Evolutionary conservation across 2,113 vertebrate species (phyloP).

Genomic region (Callospermophilus lateralis): DNA sequence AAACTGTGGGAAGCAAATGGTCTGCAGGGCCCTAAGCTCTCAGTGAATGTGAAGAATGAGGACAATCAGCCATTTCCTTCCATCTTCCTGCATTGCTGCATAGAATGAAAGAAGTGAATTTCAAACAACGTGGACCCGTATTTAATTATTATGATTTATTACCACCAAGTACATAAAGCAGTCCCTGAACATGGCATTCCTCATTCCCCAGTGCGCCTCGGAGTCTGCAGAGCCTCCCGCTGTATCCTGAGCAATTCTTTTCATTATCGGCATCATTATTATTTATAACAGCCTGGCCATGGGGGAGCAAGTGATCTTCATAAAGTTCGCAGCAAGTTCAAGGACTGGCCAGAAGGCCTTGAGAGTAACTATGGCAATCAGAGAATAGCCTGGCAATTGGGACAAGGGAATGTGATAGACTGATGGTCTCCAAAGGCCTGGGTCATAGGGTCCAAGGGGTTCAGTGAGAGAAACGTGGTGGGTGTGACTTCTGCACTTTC

Average conservation of each 20-base stretch:
- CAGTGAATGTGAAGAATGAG: not conserved
- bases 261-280: not conserved
- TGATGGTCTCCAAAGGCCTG: no score
- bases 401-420: not conserved
- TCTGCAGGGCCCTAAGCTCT: not conserved
- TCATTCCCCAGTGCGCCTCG: not conserved
- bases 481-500: not conserved
- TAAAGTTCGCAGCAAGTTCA: constrained; percentile 66
- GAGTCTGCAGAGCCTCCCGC: constrained; percentile 59
- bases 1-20: not conserved
- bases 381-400: not conserved
- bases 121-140: not conserved
- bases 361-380: not conserved
- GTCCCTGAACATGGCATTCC: constrained; percentile 13
- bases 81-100: not conserved
- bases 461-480: not conserved
- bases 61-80: not conserved
- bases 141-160: constrained; percentile 72
- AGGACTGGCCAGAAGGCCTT: not conserved
- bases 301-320: not conserved
- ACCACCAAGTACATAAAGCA: not conserved
- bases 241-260: not conserved
- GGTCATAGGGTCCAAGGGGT: accelerated
- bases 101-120: not conserved
- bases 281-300: not conserved